Percentiles rank a stretch among this genome's conserved stretches.
These are phyloP conservation scores for Turritopsis rubra DNA, from an alignment of 30 jellyfish, hydroid and myxozoan species.

Conservation along the genomic window DNA sequence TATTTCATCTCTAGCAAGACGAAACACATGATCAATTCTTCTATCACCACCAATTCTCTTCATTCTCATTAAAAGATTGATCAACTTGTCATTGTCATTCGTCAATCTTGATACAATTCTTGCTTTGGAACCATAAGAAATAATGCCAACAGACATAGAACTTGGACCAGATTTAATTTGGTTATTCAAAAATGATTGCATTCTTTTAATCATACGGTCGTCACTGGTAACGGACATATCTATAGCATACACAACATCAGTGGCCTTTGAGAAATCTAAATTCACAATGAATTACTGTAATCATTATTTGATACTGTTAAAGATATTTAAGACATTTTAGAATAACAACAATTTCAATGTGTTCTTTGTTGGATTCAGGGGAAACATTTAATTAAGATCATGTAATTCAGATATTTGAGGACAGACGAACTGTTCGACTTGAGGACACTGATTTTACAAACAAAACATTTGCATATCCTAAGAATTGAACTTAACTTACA, in stretches of 20 bases:
- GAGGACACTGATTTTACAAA: too few species aligned
- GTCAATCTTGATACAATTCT: constrained; percentile 4
- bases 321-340: too few species aligned
- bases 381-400: too few species aligned
- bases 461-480: too few species aligned
- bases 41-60: constrained; percentile 55
- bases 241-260: constrained; percentile 19
- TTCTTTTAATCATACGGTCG: not conserved
- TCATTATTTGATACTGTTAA: too few species aligned
- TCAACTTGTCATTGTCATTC: not conserved
- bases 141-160: constrained; percentile 3
- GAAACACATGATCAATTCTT: constrained; percentile 61
- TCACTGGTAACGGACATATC: constrained; percentile 15
- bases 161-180: not conserved
- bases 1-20: constrained; percentile 28
- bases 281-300: too few species aligned
- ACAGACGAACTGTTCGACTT: too few species aligned
- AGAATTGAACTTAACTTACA: not conserved
- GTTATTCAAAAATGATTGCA: not conserved
- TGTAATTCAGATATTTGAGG: too few species aligned
- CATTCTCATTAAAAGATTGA: not conserved
- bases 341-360: too few species aligned
- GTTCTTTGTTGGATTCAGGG: too few species aligned
- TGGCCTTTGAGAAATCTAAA: not conserved
- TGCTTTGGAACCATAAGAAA: constrained; percentile 22